Evolutionary conservation across 2,113 vertebrate genomes (phyloP).

Genomic region (Syngnathus floridae): DNA sequence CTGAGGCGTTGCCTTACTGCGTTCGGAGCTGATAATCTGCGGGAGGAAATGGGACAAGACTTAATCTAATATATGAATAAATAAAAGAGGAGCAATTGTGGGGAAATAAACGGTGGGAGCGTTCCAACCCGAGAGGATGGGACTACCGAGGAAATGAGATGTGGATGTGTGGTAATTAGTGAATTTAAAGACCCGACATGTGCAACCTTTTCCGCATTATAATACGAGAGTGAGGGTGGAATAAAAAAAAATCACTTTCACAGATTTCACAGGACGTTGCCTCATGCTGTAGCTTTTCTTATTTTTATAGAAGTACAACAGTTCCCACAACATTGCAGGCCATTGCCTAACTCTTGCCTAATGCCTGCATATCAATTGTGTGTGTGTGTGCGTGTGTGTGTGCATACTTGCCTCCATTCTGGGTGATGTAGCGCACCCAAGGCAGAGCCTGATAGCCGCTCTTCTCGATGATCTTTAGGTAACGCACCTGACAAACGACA

Average conservation of each 20-base stretch:
- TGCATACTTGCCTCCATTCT: constrained; percentile 83
- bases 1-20: constrained; percentile 61
- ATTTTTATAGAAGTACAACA: constrained; percentile 54
- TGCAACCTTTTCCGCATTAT: constrained; percentile 36
- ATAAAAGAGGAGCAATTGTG: constrained; percentile 42
- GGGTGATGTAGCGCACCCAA: constrained; percentile 96
- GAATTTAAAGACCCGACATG: constrained; percentile 53
- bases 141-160: constrained; percentile 62
- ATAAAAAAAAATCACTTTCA: constrained; percentile 46
- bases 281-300: constrained; percentile 55
- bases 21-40: constrained; percentile 77
- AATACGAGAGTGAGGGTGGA: background rate
- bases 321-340: constrained; percentile 57
- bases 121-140: constrained; percentile 55
- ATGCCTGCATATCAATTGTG: constrained; percentile 47
- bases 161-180: constrained; percentile 65
- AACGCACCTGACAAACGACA: constrained; percentile 74
- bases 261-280: constrained; percentile 57
- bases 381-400: background rate
- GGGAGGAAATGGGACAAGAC: constrained; percentile 62
- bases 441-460: constrained; percentile 85
- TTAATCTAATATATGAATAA: constrained; percentile 47
- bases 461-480: constrained; percentile 98
- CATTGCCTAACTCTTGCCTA: constrained; percentile 68
- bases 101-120: constrained; percentile 56